Base-by-base conservation (phyloP, 2,888 invertebrate genomes). In the Spodoptera exigua region DNA sequence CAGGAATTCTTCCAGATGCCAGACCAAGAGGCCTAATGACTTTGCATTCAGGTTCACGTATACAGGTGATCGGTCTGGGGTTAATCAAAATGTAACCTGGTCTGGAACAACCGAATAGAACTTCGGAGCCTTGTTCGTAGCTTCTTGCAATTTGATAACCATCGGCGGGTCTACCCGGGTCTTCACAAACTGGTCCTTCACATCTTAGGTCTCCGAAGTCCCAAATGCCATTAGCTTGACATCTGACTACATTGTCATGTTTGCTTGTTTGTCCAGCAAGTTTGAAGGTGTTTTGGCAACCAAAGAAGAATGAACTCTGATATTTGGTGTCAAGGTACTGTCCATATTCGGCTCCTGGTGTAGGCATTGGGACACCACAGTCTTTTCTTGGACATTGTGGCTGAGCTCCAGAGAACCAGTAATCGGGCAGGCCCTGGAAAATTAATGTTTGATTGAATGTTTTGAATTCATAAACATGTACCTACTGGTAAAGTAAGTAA, bases 181-280 rank as follows among this genome's bases (percentile, higher is more conserved):
- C 99, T 87, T 98, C 97, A 87, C 99, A 99, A 1, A 99, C 99
- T 2, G 99, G 99, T 16, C 99, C 99, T 94, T 99, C 99, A 84
- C 99, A 99, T 53, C 98, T 95, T 48, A 99, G 94, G 85, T 98
- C 98, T 27, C 99, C 99, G 86, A 99, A 99, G 93, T 99, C 99
- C 99, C 99, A 99, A 64, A 97, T 97, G 2, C 98, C 98, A 82
- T 98, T 98, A 0, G 97, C 96, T 92, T 97, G 97, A 89, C 99
- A 99, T 66, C 97, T 94, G 0, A 99, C 99, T 11, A 98, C 97
- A 84, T 98, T 98, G 81, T 99, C 98, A 76, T 98, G 97, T 78
- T 97, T 96, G 70, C 96, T 97, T 1, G 98, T 98, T 92, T 99
- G 98, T 2, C 99, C 99, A 16, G 98, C 98, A 13, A 98, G 94